A percentile compares a stretch with the other conserved stretches of the same genome.
These are phyloP conservation scores for Menidia menidia DNA, from an alignment of 2,797 vertebrate species.

Conservation along the genomic window DNA sequence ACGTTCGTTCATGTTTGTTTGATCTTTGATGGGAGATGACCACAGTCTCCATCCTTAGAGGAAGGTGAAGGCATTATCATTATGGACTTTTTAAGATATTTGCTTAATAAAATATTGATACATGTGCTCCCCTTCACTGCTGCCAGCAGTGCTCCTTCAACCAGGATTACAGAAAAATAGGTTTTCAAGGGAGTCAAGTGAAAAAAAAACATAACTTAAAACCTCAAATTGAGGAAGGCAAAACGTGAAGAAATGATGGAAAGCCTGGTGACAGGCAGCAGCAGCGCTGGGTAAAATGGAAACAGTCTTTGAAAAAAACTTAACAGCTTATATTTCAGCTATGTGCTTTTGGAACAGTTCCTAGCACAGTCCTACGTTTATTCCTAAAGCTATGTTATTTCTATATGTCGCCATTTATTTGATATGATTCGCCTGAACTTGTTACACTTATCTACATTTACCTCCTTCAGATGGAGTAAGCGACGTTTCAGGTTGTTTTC, in stretches of 20 bases:
- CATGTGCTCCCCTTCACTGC: background rate
- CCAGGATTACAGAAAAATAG: background rate
- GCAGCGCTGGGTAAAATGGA: slow-evolving; percentile 4
- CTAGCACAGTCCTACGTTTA: background rate
- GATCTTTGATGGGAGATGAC: slow-evolving; percentile 61
- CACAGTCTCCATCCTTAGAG: slow-evolving; percentile 51
- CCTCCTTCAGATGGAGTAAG: no score
- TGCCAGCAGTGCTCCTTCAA: background rate
- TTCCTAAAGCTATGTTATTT: background rate
- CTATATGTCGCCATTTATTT: background rate
- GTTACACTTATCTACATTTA: background rate
- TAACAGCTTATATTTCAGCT: no score
- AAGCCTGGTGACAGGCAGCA: background rate
- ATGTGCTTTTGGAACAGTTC: slow-evolving; percentile 34
- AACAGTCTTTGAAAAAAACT: no score
- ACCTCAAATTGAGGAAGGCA: background rate
- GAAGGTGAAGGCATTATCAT: slow-evolving; percentile 32
- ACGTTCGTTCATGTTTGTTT: slow-evolving; percentile 25
- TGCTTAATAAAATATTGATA: background rate
- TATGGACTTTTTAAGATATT: background rate
- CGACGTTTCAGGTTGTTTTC: background rate
- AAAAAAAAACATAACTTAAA: background rate
- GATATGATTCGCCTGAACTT: background rate
- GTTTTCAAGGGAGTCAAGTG: background rate
- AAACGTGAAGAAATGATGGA: background rate